These are phyloP conservation scores for Branchinecta lynchi DNA, from an alignment of 1,140 invertebrate genomes.

Conservation along the genomic window DNA sequence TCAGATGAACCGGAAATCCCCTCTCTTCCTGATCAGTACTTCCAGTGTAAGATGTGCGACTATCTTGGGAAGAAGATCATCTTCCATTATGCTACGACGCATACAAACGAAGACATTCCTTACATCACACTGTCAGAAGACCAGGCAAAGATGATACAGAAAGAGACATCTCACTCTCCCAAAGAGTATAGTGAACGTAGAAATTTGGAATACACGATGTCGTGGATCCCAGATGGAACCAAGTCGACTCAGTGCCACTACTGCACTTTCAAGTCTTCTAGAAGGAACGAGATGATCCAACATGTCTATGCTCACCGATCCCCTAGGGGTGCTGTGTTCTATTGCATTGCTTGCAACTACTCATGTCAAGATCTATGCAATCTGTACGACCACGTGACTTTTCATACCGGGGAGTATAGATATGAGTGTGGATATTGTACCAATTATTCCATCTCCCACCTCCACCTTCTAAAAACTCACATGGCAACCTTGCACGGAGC, in stretches of 20 bases:
- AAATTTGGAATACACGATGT: background rate
- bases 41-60: conserved; percentile 39
- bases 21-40: conserved; percentile 27
- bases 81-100: conserved; percentile 43
- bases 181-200: conserved; percentile 22
- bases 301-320: conserved; percentile 24
- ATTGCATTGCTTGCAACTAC: conserved; percentile 27
- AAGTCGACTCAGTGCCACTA: conserved; percentile 23
- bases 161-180: conserved; percentile 22
- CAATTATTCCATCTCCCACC: conserved; percentile 31
- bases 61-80: conserved; percentile 45
- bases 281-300: conserved; percentile 24
- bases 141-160: conserved; percentile 21
- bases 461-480: conserved; percentile 35
- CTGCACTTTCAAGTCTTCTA: conserved; percentile 24
- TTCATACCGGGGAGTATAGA: conserved; percentile 54
- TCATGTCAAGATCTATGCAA: conserved; percentile 33
- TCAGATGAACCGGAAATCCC: conserved; percentile 5
- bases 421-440: conserved; percentile 41
- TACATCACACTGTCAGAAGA: conserved; percentile 19
- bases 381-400: conserved; percentile 50
- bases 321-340: conserved; percentile 16
- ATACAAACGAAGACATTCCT: conserved; percentile 45
- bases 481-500: conserved; percentile 22
- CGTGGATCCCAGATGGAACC: conserved; percentile 16